Base-by-base conservation (phyloP, 2,888 invertebrate species). In the Tholera decimalis region DNA sequence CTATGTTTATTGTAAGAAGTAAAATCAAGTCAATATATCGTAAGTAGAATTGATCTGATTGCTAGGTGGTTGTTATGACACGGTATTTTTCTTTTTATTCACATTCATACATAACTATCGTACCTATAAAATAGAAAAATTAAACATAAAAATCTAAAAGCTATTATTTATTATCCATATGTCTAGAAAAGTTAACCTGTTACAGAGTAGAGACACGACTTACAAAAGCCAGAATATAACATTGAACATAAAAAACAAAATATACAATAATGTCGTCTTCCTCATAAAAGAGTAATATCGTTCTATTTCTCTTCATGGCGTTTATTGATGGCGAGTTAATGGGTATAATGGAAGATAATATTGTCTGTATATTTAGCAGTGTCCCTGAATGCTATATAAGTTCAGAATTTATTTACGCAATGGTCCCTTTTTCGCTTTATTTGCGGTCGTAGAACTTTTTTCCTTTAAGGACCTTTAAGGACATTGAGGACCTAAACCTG, bases 241-340 rank as follows among this genome's bases (percentile, higher is more conserved):
- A 22, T 18, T 5, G 7, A 49, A 30, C 13, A 49, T 44, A 39
- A 24, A 26, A 57, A 26, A 43, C 30, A 41, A 33, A 24, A 33
- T n/a, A 18, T 3, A 28, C 9, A 44, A 20, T 28, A 39, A 13
- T 24, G 49, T 37, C 47, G 30, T 39, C 41, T 24, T 22, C 22
- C 22, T 43, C 24, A 57, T 68, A 74, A 68, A 60, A 60, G 22
- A 74, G 50, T 51, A 51, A 70, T 71, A 70, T 69, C 15, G 18
- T 70, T 67, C 54, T 24, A 54, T 70, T 51, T 4, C 30, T 6
- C 30, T 53, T 67, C 51, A 64, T 9, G 37, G 22, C 44, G 28
- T 73, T 28, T 39, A 69, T 74, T 57, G 68, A 56, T 50, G 46
- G 43, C 8, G 8, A 68, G 44, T 56, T 50, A 46, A 70, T 67